Conservation (phyloP, 2,113 vertebrate species). For the Orcinus orca region DNA sequence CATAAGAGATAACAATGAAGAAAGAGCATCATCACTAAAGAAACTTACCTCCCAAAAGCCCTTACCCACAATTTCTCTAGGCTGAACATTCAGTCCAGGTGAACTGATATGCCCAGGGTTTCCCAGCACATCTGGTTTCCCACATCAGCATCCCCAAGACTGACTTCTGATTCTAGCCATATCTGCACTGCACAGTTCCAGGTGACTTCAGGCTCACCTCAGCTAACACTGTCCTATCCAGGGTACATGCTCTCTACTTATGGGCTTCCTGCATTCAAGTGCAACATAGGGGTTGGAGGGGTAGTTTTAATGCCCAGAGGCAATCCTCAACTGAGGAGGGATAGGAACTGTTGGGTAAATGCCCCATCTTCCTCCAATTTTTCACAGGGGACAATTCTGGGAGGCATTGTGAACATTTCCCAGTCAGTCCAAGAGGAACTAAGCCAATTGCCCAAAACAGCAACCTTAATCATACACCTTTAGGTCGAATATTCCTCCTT, state of each 20-base stretch:
- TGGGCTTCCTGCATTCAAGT: not conserved
- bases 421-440: not conserved
- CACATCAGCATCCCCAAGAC: not conserved
- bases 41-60: not conserved
- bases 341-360: not conserved
- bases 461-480: not conserved
- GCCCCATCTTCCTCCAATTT: not conserved
- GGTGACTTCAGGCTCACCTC: not conserved
- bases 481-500: not conserved
- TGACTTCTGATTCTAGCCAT: not conserved
- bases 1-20: not conserved
- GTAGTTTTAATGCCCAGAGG: not conserved
- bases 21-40: not conserved
- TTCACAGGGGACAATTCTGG: not conserved
- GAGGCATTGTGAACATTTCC: not conserved
- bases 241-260: not conserved
- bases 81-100: not conserved
- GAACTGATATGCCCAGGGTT: not conserved
- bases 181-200: not conserved
- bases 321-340: not conserved
- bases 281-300: accelerated
- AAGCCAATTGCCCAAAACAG: not conserved
- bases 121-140: not conserved
- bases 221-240: not conserved
- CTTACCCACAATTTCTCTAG: not conserved